Base-by-base conservation (phyloP, 2,113 vertebrate genomes). In the Saguinus imperator region DNA sequence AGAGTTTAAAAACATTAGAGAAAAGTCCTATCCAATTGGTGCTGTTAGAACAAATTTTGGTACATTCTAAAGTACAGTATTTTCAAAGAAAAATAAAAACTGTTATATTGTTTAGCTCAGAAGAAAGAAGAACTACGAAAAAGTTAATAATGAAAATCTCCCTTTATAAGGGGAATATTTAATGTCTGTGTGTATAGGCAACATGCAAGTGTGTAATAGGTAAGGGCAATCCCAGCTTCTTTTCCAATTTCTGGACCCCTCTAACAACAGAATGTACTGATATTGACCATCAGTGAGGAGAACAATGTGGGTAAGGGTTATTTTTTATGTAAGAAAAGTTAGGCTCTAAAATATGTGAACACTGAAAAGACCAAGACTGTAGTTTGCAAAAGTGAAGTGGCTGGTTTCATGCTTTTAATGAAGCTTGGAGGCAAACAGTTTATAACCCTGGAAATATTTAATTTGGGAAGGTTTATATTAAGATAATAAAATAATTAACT, bases 371-470 rank as follows among this genome's bases (percentile, higher is more conserved):
- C 8, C 8, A 58, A 37, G 70, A 79, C 11, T 61, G 11, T 72
- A 93, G n/a, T 64, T 81, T 96, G 64, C 25, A 35, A 83, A 81
- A 52, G 45, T 77, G 37, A 96, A 94, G 79, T 75, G 70, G 12
- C 17, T 96, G 70, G 14, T 55, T 96, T 91, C 88, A 72, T 87
- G 40, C 66, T 89, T 96, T 92, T 96, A 89, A 84, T 80, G 80
- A 96, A 95, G 80, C 64, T 91, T 84, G 11, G 43, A 93, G 76
- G 37, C 89, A 87, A 96, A 96, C 40, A 85, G 27, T 96, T 97
- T 96, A 94, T 96, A 97, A 97, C 68, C 86, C 79, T 91, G 87
- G 82, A 94, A 96, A 96, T 97, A 97, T 97, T 97, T 96, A 97
- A 97, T 95, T 97, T 96, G 55, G 11, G 45, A 23, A 91, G 57